Evolutionary conservation across 2,113 vertebrate species (phyloP).

Genomic region (Apeltes quadracus): DNA sequence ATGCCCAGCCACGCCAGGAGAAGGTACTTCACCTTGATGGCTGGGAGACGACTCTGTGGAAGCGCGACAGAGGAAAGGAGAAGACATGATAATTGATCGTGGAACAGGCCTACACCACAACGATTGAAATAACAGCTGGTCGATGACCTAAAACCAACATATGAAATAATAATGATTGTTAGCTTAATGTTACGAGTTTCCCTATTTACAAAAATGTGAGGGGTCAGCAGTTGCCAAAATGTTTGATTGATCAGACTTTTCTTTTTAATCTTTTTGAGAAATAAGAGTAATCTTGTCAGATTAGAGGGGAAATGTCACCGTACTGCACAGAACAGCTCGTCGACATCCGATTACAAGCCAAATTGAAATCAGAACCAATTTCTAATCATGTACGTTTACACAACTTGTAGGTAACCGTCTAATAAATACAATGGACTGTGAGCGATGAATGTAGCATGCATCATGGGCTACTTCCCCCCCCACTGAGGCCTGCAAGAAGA

Average conservation of each 20-base stretch:
- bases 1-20: conserved; percentile 92
- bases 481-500: background rate
- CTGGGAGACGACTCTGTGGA: conserved; percentile 87
- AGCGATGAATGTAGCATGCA: no score
- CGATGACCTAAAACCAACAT: background rate
- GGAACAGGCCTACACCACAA: background rate
- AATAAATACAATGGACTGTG: background rate
- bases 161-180: background rate
- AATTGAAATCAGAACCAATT: background rate
- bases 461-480: no score
- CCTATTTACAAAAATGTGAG: background rate
- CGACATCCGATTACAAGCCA: background rate
- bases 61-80: background rate
- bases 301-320: background rate
- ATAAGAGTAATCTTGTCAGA: background rate
- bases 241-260: background rate
- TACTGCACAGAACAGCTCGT: background rate
- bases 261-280: background rate
- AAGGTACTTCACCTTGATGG: conserved; percentile 92
- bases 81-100: background rate
- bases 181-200: background rate
- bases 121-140: background rate
- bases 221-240: background rate
- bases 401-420: no score
- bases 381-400: no score